These are phyloP conservation scores for Grus americana DNA, from an alignment of 2,113 vertebrate genomes.

Conservation along the genomic window DNA sequence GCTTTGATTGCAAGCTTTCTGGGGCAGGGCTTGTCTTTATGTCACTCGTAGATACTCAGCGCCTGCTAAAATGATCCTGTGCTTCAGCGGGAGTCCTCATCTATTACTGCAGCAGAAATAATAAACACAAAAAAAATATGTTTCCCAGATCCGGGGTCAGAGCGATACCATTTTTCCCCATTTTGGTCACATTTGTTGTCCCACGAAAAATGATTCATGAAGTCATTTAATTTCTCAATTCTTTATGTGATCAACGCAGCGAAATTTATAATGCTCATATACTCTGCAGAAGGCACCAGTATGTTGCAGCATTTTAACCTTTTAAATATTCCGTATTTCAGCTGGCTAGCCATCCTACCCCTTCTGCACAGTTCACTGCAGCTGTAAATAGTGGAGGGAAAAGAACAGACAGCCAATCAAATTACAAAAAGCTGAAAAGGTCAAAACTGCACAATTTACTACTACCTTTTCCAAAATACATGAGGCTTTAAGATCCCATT, in stretches of 20 bases:
- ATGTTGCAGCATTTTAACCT: conserved; percentile 68
- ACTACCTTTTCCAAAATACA: conserved; percentile 69
- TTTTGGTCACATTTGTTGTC: conserved; percentile 55
- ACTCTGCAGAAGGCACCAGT: conserved; percentile 38
- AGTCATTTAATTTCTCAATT: conserved; percentile 47
- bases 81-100: not conserved
- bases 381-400: conserved; percentile 68
- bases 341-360: conserved; percentile 47
- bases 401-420: conserved; percentile 66
- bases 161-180: not conserved
- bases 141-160: conserved; percentile 21
- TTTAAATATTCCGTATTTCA: conserved; percentile 68
- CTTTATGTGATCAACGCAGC: not conserved
- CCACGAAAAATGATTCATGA: conserved; percentile 57
- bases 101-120: conserved; percentile 9
- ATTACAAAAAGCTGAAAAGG: conserved; percentile 68
- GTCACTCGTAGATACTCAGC: not conserved
- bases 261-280: conserved; percentile 55
- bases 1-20: conserved; percentile 29
- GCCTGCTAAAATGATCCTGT: conserved; percentile 4
- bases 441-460: conserved; percentile 67
- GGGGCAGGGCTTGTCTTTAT: conserved; percentile 10
- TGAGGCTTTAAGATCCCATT: conserved; percentile 56
- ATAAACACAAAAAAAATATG: not conserved
- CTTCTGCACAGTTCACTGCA: conserved; percentile 67